Conservation (phyloP, 2,797 vertebrate species). For the Merluccius polli region DNA sequence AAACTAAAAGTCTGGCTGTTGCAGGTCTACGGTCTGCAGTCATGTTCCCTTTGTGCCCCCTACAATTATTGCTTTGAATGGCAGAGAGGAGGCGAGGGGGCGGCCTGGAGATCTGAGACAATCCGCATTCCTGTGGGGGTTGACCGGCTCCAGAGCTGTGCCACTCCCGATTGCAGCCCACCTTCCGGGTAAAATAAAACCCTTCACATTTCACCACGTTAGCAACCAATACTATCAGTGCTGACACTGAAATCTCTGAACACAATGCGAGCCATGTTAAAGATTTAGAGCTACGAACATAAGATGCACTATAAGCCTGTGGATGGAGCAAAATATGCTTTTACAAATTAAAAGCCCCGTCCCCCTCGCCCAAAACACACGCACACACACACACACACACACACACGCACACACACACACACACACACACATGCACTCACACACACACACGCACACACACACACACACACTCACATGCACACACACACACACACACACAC, state of each 20-base stretch:
- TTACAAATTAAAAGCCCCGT: constrained; percentile 13
- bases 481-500: neutral
- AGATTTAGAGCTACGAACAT: constrained; percentile 27
- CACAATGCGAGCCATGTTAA: constrained; percentile 23
- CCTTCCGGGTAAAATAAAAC: constrained; percentile 66
- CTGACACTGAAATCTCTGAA: constrained; percentile 45
- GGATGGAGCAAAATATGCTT: constrained; percentile 13
- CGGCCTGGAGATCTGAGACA: constrained; percentile 82
- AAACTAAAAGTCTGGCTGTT: constrained; percentile 46
- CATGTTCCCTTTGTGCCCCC: constrained; percentile 63
- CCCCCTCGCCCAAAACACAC: neutral
- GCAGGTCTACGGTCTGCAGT: constrained; percentile 69
- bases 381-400: neutral
- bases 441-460: neutral
- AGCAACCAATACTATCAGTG: constrained; percentile 41
- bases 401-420: neutral
- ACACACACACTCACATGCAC: neutral
- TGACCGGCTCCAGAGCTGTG: constrained; percentile 87
- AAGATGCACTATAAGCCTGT: constrained; percentile 33
- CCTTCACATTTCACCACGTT: constrained; percentile 53
- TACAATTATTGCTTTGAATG: constrained; percentile 80
- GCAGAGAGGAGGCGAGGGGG: constrained; percentile 77
- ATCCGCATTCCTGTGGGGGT: constrained; percentile 95
- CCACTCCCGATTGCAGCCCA: constrained; percentile 76
- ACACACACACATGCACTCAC: neutral